Evolutionary conservation across 2,797 vertebrate genomes (phyloP), one percentile per base, ranked within the genome.

Genomic region (Acanthurus lineatus): DNA sequence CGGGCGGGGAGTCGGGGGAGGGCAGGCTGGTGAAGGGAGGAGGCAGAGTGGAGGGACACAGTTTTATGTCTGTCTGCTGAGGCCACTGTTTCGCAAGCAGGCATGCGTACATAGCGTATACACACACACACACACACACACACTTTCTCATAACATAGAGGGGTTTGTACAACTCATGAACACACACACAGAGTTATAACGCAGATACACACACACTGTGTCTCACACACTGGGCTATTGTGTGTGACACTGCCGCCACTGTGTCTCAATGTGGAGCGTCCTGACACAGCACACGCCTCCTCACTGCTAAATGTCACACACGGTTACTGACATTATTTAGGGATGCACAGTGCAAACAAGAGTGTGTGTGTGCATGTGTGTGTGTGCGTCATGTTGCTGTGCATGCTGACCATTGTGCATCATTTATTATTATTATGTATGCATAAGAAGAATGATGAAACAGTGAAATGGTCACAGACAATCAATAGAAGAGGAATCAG

Each of bases 221-320:
- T 77, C 49, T 38, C 54, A 79, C 74, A 92, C 90, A 88, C 77
- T 70, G 70, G 82, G 0, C 75, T 79, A 82, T 93, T 94, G 92
- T 93, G 76, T 81, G 75, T 9, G 54, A 91, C 83, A 88, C 71
- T 89, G 82, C 66, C 10, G 53, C 85, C 81, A 77, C 81, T 94
- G 90, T 93, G 69, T 89, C 85, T 86, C 77, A 15, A 17, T 15
- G 45, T 16, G n/a, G 72, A 68, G 79, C 19, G 58, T 83, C 81
- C 90, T n/a, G 86, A 86, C 89, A 89, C 85, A 81, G 84, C 86
- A 84, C 82, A 76, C 85, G 69, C 87, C 93, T 83, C 77, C 72
- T 82, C 42, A 5, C 64, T 73, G 77, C 77, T 70, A 86, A 89
- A 93, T 91, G 91, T 85, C 89, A 90, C 19, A 22, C 75, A 9